Evolutionary conservation across 2,113 vertebrate genomes (phyloP), one percentile per base, ranked within the genome.

Genomic region (Pavo muticus): DNA sequence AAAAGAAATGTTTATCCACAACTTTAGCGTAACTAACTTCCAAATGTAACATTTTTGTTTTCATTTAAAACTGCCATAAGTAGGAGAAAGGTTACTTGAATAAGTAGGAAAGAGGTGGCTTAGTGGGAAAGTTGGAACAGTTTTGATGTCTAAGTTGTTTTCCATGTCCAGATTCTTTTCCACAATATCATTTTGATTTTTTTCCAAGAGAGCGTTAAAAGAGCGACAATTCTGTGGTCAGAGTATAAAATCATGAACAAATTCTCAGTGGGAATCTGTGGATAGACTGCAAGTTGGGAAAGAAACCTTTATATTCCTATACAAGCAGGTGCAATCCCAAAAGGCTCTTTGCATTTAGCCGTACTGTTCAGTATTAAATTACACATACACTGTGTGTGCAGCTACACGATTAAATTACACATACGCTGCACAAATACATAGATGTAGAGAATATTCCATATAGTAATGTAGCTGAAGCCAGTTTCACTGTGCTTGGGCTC

Each of bases 191-290:
- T 80, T 95, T 89, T 92, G 69, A 75, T 35, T 76, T 92, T 20
- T 93, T 88, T 70, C 68, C 80, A 93, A 91, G 48, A 80, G 15
- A 27, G 54, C 0, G 0, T 84, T 91, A 90, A 86, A 90, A 84
- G 52, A 94, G 94, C 2, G 17, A 86, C 54, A 94, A 65, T 91
- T 94, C 90, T 97, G 93, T 87, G 85, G 88, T 84, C 86, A 85
- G 78, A 61, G 61, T 70, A 93, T 88, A 84, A 96, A 94, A 91
- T 59, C 35, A 35, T 61, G 72, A 94, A 54, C 42, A 76, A 93
- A 88, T 92, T 94, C 65, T 95, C 78, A 48, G 0, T 47, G 72
- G 80, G 30, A 91, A 79, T 71, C 39, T 92, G 78, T 87, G 69
- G 77, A 86, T 37, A 90, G 80, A 30, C 27, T 93, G 29, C 75